Percentiles rank a stretch among this genome's conserved stretches.
These are phyloP conservation scores for Neosilurus hyrtlii DNA, from an alignment of 2,797 vertebrate genomes.

Conservation along the genomic window DNA sequence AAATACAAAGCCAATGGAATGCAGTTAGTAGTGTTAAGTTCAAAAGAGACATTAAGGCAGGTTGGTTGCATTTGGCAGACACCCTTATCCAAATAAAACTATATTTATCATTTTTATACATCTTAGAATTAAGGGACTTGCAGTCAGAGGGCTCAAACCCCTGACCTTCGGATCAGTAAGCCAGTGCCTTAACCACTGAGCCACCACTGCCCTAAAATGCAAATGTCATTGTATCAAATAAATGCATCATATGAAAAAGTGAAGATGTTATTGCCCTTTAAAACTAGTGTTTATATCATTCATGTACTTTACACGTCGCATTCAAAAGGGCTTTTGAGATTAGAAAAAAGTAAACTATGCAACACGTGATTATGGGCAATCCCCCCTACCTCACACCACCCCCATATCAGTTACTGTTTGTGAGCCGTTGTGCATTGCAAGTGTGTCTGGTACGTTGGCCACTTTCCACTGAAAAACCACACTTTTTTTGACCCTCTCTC, in stretches of 20 bases:
- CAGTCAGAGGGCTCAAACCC: too few species aligned
- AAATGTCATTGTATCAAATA: neutral
- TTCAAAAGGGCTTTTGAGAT: neutral
- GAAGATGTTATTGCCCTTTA: neutral
- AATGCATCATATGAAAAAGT: neutral
- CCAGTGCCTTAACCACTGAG: too few species aligned
- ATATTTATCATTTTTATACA: too few species aligned
- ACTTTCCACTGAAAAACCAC: constrained; percentile 26
- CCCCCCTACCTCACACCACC: neutral
- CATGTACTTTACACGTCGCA: neutral
- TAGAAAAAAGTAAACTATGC: neutral
- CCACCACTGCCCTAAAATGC: too few species aligned
- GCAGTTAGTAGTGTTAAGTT: neutral
- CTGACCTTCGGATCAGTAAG: too few species aligned
- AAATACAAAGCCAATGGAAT: neutral
- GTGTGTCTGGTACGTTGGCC: neutral
- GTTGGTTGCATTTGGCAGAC: too few species aligned
- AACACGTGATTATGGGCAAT: neutral
- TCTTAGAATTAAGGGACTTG: too few species aligned
- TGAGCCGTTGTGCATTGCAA: neutral
- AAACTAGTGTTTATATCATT: constrained; percentile 1
- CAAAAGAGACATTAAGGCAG: neutral
- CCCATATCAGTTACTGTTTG: neutral
- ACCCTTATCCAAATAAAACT: too few species aligned
- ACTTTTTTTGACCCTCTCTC: neutral